A percentile compares a stretch with the other conserved stretches of the same genome.
Evolutionary conservation across 2,888 invertebrate genomes (phyloP).

Genomic region (Caradrina kadenii): DNA sequence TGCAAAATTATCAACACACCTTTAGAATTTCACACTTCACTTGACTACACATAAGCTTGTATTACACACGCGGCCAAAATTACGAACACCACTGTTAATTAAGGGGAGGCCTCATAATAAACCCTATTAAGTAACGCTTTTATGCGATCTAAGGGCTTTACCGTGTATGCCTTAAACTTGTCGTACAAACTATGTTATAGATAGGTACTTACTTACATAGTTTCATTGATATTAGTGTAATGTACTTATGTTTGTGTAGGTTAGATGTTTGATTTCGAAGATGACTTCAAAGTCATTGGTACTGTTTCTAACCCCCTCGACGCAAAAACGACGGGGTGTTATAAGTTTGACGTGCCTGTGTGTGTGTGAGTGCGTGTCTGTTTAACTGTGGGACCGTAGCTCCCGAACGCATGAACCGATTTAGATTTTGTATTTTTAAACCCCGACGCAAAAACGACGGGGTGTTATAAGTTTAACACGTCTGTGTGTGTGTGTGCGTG

Average conservation of each 20-base stretch:
- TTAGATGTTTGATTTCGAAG: background rate
- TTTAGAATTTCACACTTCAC: slow-evolving; percentile 60
- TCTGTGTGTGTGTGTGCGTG: too few species aligned
- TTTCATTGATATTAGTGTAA: slow-evolving; percentile 17
- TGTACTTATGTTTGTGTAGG: background rate
- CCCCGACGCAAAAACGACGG: too few species aligned
- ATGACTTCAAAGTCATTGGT: background rate
- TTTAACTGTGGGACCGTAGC: too few species aligned
- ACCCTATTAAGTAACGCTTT: slow-evolving; percentile 64
- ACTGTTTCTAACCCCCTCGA: background rate
- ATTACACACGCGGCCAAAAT: slow-evolving; percentile 24
- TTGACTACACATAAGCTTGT: slow-evolving; percentile 48
- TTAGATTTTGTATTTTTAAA: too few species aligned
- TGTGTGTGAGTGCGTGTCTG: too few species aligned
- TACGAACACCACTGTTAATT: slow-evolving; percentile 59
- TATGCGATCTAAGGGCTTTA: slow-evolving; percentile 61
- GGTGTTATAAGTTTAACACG: too few species aligned
- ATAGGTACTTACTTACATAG: background rate
- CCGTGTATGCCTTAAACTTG: slow-evolving; percentile 58
- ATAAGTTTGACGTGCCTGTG: too few species aligned
- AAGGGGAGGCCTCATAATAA: slow-evolving; percentile 60
- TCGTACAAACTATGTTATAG: slow-evolving; percentile 40
- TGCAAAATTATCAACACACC: slow-evolving; percentile 7
- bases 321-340: too few species aligned
- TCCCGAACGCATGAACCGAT: too few species aligned